A percentile compares a stretch with the other conserved stretches of the same genome.
These are phyloP conservation scores for Ceyx cyanopectus DNA, from an alignment of 2,113 vertebrate species.

Conservation along the genomic window DNA sequence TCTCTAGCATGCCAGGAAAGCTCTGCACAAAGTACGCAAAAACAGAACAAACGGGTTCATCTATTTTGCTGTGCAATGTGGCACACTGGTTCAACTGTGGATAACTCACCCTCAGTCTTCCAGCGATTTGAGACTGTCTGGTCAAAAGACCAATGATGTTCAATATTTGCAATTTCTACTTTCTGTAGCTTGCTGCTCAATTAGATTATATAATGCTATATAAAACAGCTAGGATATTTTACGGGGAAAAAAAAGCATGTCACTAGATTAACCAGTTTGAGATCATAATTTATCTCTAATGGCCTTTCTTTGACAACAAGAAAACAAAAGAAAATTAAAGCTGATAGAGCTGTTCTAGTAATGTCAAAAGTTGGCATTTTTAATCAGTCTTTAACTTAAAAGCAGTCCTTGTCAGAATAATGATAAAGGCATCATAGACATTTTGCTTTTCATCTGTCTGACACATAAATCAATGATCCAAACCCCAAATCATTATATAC, in stretches of 20 bases:
- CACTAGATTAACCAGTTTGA: slow-evolving; percentile 65
- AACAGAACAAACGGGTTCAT: neutral
- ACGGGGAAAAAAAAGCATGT: neutral
- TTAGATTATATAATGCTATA: neutral
- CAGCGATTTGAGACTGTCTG: neutral
- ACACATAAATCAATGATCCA: slow-evolving; percentile 76
- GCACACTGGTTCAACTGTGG: neutral
- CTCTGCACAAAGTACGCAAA: fast-evolving
- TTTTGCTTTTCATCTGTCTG: slow-evolving; percentile 78
- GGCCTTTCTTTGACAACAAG: slow-evolving; percentile 61
- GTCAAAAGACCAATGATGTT: fast-evolving
- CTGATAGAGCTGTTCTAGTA: slow-evolving; percentile 64
- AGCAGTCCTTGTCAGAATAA: slow-evolving; percentile 74
- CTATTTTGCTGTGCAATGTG: fast-evolving
- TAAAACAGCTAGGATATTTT: slow-evolving; percentile 34
- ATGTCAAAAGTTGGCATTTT: slow-evolving; percentile 74
- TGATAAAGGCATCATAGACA: slow-evolving; percentile 74
- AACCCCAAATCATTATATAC: slow-evolving; percentile 58
- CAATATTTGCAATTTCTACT: neutral
- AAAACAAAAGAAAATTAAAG: slow-evolving; percentile 69
- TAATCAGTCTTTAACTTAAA: slow-evolving; percentile 77
- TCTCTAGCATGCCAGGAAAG: neutral
- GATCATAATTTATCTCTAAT: slow-evolving; percentile 62
- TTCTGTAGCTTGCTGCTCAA: neutral
- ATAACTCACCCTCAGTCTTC: neutral